Base-by-base conservation (phyloP, 1,140 invertebrate species). In the Lepidotrigona ventralis region DNA sequence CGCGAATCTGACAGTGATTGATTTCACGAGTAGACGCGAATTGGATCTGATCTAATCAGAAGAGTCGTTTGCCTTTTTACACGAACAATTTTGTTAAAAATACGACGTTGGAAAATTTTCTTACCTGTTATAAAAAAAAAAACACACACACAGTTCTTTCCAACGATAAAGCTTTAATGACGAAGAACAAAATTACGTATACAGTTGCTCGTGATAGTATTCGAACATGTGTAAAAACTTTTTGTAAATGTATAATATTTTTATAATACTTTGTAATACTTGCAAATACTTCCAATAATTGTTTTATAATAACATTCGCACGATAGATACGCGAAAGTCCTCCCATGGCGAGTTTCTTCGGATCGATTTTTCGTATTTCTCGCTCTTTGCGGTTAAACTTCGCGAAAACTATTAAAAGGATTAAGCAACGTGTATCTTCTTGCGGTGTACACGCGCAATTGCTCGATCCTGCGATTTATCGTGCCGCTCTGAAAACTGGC, bases 401-500 rank as follows among this genome's bases (percentile, higher is more conserved):
- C 29, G 21, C 70, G 53, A 66, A 81, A 64, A 51, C 51, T 64
- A 75, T 74, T 66, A 64, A 33, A 64, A 17, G 71, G 51, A 81
- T 81, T 66, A 15, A 54, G 71, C 33, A 81, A 81, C 71, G 71
- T 54, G 71, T 66, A 54, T 66, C 66, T 81, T 66, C 58, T 75
- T 81, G 71, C 79, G 71, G 60, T 66, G 71, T 66, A 81, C 79
- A 81, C 73, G 76, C 68, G 76, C 76, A 70, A 79, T 79, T 71
- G 81, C 81, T 54, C 46, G 56, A 71, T 54, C 26, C 56, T 15
- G 70, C 82, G 68, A 84, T 84, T 84, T 80, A 80, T 84, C 77
- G 82, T 80, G 77, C 77, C 70, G 70, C 82, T 83, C 83, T 81
- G 63, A 81, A 84, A 84, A 84, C 78, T 68, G 66, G 64, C 66